phyloP scores from a whole-genome alignment of 1,140 invertebrate species.

The Drosophila gunungcola region DNA sequence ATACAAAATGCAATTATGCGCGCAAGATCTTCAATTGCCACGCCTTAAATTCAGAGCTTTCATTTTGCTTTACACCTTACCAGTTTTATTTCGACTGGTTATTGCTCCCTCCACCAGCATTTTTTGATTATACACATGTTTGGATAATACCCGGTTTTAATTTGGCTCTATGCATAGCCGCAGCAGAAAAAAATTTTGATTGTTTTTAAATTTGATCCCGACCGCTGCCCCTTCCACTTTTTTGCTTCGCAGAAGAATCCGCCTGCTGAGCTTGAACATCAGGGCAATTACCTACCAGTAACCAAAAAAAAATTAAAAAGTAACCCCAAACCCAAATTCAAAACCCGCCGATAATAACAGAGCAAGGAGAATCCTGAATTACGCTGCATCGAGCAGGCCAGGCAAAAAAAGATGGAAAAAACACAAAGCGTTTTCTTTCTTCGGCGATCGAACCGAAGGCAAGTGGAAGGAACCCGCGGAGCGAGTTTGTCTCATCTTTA shows the following conservation, averaged over 20 bases:
- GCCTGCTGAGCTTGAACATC: conserved; percentile 71
- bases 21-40: conserved; percentile 33
- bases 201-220: conserved; percentile 73
- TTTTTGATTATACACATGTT: conserved; percentile 32
- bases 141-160: conserved; percentile 55
- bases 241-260: conserved; percentile 44
- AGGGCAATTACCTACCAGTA: conserved; percentile 69
- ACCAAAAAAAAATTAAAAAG: conserved; percentile 32
- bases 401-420: conserved; percentile 22
- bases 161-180: conserved; percentile 47
- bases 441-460: conserved; percentile 43
- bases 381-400: conserved; percentile 55
- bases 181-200: conserved; percentile 57
- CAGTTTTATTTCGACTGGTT: conserved; percentile 18
- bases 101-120: conserved; percentile 6
- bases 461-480: conserved; percentile 50
- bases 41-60: conserved; percentile 30
- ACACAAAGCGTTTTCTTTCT: conserved; percentile 43
- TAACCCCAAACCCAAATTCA: conserved; percentile 48
- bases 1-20: conserved; percentile 13
- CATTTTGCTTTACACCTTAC: conserved; percentile 21
- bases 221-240: conserved; percentile 24
- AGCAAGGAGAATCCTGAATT: conserved; percentile 79
- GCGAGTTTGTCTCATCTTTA: conserved; percentile 16
- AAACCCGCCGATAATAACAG: conserved; percentile 78